Conservation (phyloP, 2,113 vertebrate genomes). For the Zeus faber region DNA sequence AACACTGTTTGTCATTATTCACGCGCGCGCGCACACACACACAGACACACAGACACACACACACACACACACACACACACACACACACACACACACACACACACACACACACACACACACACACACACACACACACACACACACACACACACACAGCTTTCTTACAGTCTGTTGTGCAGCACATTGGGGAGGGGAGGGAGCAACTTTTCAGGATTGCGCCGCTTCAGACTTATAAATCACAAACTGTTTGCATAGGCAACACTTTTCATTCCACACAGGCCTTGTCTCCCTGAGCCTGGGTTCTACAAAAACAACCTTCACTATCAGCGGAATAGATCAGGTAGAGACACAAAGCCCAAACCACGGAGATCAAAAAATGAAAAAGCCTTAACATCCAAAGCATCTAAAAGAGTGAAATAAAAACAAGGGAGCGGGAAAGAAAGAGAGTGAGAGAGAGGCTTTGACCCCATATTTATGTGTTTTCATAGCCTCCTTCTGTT, state of each 20-base stretch:
- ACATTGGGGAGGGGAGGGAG: no score
- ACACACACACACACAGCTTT: no score
- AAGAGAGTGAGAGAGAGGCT: constrained; percentile 7
- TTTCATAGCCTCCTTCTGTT: constrained; percentile 30
- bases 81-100: constrained; percentile 16
- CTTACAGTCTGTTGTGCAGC: no score
- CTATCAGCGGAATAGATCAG: neutral
- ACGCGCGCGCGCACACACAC: no score
- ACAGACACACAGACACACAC: neutral
- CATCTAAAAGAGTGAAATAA: constrained; percentile 1
- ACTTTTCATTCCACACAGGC: neutral
- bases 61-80: constrained; percentile 3
- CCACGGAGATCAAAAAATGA: neutral
- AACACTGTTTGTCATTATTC: constrained; percentile 18
- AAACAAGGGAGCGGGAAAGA: neutral
- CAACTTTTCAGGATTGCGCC: no score
- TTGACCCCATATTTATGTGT: constrained; percentile 39
- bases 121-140: no score
- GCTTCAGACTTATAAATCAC: constrained; percentile 4
- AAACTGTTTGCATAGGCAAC: constrained; percentile 1
- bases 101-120: neutral
- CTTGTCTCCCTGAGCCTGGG: no score
- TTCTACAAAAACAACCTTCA: neutral
- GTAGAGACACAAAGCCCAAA: neutral
- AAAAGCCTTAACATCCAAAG: neutral